Percentiles rank a stretch among this genome's conserved stretches.
Evolutionary conservation across 2,888 invertebrate genomes (phyloP).

Genomic region (Athetis lepigone): DNA sequence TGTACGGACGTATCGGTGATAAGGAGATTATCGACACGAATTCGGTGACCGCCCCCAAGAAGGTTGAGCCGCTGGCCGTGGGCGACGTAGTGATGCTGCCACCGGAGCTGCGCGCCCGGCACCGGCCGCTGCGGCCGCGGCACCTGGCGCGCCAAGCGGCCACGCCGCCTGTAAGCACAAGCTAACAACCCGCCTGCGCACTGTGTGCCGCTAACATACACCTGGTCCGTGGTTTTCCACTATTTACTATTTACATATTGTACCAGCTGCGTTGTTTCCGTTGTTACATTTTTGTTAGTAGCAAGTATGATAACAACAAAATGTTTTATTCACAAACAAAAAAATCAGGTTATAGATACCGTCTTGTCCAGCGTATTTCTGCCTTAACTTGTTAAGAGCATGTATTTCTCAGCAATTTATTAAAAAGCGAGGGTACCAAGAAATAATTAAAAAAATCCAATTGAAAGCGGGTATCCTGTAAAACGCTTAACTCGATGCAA

Average conservation of each 20-base stretch:
- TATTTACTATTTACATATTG: constrained; percentile 67
- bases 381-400: constrained; percentile 44
- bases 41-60: constrained; percentile 68
- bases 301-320: constrained; percentile 54
- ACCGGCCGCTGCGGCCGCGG: constrained; percentile 82
- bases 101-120: constrained; percentile 86
- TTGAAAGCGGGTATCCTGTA: constrained; percentile 49
- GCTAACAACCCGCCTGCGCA: constrained; percentile 86
- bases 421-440: constrained; percentile 34
- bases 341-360: constrained; percentile 10
- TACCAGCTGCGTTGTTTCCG: constrained; percentile 53
- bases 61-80: constrained; percentile 80
- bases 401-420: constrained; percentile 55
- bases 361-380: constrained; percentile 8
- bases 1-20: constrained; percentile 90
- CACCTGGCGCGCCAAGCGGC: constrained; percentile 89
- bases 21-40: constrained; percentile 77
- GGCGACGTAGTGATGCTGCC: constrained; percentile 85
- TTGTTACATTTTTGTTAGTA: constrained; percentile 36
- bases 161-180: constrained; percentile 90
- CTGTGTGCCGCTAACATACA: constrained; percentile 87
- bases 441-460: constrained; percentile 26
- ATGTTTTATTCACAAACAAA: constrained; percentile 27
- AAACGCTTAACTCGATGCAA: constrained; percentile 28
- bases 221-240: constrained; percentile 85